These are phyloP conservation scores for Apeira syringaria DNA, from an alignment of 2,888 invertebrate species.

Conservation along the genomic window DNA sequence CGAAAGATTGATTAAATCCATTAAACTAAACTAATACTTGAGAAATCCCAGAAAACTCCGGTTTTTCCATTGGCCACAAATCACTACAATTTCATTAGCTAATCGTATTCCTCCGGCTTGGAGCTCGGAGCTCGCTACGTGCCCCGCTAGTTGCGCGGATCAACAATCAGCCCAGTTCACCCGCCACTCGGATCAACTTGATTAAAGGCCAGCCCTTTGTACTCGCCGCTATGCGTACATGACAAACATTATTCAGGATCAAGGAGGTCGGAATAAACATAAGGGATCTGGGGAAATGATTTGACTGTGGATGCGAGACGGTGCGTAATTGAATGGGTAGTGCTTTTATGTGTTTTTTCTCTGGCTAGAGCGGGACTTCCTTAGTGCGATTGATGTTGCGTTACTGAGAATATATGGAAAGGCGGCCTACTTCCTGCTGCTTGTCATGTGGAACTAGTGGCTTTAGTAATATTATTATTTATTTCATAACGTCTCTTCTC, in stretches of 20 bases:
- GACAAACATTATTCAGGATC: conserved; percentile 30
- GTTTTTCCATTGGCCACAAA: conserved; percentile 22
- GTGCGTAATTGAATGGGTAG: conserved; percentile 16
- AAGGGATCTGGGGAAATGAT: conserved; percentile 20
- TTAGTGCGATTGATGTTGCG: background rate
- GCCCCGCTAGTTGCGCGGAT: conserved; percentile 14
- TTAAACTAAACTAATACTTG: too few relatives aligned
- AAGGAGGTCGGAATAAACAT: conserved; percentile 27
- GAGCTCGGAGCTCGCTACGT: conserved; percentile 7
- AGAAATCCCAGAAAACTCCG: background rate
- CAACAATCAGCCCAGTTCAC: conserved; percentile 25
- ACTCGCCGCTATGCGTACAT: conserved; percentile 21
- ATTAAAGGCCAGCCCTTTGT: conserved; percentile 31
- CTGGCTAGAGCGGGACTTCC: background rate
- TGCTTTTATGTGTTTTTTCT: conserved; percentile 12
- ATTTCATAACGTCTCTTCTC: too few relatives aligned
- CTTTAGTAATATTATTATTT: too few relatives aligned
- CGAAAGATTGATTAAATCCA: too few relatives aligned
- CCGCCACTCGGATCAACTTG: conserved; percentile 27
- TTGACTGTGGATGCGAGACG: conserved; percentile 17
- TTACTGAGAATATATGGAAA: background rate
- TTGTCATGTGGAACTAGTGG: too few relatives aligned
- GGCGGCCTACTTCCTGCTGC: background rate
- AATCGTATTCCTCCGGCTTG: conserved; percentile 16
- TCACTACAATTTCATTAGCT: conserved; percentile 28